Base-by-base conservation (phyloP, 2,888 invertebrate species). In the Pachycephus smyrnensis region DNA sequence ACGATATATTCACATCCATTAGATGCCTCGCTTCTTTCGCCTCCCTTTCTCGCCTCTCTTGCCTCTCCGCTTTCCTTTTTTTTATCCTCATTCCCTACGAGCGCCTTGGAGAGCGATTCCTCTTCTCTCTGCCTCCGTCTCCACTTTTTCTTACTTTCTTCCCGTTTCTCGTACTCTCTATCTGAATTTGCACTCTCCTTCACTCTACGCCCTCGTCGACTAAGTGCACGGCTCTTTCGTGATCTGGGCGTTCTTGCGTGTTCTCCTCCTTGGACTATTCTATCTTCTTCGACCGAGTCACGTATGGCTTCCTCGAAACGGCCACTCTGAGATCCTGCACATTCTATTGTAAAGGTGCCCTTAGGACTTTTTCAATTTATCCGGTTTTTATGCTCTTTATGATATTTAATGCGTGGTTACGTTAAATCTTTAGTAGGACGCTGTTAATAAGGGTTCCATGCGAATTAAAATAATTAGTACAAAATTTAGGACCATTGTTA, bases 1-100 rank as follows among this genome's bases (percentile, higher is more conserved):
- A 88, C 90, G 89, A 91, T 91, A 91, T 91, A 91, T 91, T 91
- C 91, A 87, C 91, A 89, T 91, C 91, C 91, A 91, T 91, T 91
- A 90, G 91, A 89, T 88, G 88, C 85, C 87, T 86, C 86, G 86
- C 86, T 88, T 88, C 88, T 86, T 87, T 88, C 85, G 84, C 83
- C 80, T 30, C 40, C 55, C 69, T 55, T 74, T 36, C 75, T 75
- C 31, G 75, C 31, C 68, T 77, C 75, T 79, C 80, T 80, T 80
- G 80, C 80, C 80, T 80, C 75, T 69, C 75, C 35, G 32, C 75
- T 11, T 77, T 69, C 75, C 73, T 74, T 23, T 55, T 9, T 23
- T 23, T 55, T 55, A 55, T 55, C 9, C 23, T 55, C 55, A 2
- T 23, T 55, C 55, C 23, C 55, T 23, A 2, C 55, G 23, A 55